Base-by-base conservation (phyloP, 2,797 vertebrate genomes). In the Poecile montanus region DNA sequence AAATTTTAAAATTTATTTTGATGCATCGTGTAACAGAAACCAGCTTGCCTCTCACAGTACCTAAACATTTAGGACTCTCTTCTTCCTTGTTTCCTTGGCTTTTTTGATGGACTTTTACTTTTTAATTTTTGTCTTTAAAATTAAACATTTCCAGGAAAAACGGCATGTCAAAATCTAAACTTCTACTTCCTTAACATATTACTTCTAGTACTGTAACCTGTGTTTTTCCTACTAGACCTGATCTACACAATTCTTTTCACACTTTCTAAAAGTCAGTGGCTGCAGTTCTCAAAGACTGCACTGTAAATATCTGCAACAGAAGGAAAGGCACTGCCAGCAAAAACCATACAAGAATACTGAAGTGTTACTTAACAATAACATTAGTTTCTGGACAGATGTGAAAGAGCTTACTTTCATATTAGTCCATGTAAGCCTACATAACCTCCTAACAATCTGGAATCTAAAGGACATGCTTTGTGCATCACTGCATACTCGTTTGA, bases 321-420 rank as follows among this genome's bases (percentile, higher is more conserved):
- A 83, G 27, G 13, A 86, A 67, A 80, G 30, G 27, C n/a, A 83
- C 32, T 68, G 47, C n/a, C 70, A 51, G 56, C 17, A 88, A 73
- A 83, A 88, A 82, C 3, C 34, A 44, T 47, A 40, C 19, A 93
- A 62, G 29, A 82, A 91, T 54, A 79, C 38, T 27, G 3, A 88
- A 91, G 48, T 44, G 19, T 75, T 78, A 78, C 67, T 93, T 96
- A 73, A 89, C 95, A 93, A 78, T 82, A 76, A 88, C 83, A 45
- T 86, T 63, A 29, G 40, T 79, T 93, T 94, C 73, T 91, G 76
- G 80, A 91, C 95, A 94, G 87, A 95, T 95, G 92, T 81, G 87
- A 56, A 91, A 92, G 79, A 90, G 84, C 85, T 93, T 94, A 89
- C 73, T 86, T 94, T 90, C 56, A 66, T 91, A 84, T 92, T 94